Conservation (phyloP, 2,113 vertebrate genomes). For the Brachypodius melanocephalos region DNA sequence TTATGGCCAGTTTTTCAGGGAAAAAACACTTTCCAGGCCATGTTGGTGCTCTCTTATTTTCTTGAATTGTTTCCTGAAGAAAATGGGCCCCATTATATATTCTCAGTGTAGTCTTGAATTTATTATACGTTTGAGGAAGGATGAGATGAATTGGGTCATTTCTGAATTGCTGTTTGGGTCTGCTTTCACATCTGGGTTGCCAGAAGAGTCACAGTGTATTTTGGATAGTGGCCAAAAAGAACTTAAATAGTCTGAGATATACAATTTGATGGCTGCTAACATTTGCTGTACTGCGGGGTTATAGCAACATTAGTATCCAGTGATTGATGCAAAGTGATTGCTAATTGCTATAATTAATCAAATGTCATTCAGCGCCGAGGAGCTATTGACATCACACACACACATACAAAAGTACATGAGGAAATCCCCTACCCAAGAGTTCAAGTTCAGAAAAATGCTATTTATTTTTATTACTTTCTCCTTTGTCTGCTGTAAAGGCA, state of each 20-base stretch:
- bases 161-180: not conserved
- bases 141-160: not conserved
- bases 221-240: not conserved
- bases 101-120: not conserved
- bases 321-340: not conserved
- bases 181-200: not conserved
- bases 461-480: not conserved
- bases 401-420: accelerated
- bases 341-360: conserved; percentile 8
- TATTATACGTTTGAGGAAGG: not conserved
- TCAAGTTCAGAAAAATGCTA: not conserved
- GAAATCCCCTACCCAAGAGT: not conserved
- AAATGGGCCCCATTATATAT: not conserved
- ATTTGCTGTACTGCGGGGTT: not conserved
- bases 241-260: not conserved
- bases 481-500: not conserved
- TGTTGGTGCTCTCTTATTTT: not conserved
- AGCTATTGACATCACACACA: not conserved
- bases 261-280: not conserved
- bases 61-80: not conserved
- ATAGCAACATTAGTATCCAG: not conserved
- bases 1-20: not conserved
- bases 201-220: not conserved
- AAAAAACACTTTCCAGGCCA: not conserved
- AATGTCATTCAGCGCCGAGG: not conserved